Conservation (phyloP, 2,797 vertebrate species). For the Luscinia luscinia region DNA sequence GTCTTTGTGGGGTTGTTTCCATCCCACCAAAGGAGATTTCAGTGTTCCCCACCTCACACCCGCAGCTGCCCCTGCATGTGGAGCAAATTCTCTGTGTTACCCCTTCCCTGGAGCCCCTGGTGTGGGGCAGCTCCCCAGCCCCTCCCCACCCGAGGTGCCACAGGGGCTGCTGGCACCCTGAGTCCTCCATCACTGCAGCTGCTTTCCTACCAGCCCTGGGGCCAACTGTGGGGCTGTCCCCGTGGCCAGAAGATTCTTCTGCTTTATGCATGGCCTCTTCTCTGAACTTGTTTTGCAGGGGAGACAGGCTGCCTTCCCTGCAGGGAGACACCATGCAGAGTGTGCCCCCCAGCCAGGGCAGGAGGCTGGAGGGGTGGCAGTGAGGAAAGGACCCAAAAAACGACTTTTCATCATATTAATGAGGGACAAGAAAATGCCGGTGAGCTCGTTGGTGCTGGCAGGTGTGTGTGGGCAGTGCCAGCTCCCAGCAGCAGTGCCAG, state of each 20-base stretch:
- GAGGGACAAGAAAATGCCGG: neutral
- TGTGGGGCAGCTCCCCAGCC: neutral
- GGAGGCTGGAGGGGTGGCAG: neutral
- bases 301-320: neutral
- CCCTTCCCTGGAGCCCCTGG: neutral
- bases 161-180: neutral
- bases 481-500: neutral
- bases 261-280: neutral
- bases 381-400: neutral
- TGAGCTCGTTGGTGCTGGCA: neutral
- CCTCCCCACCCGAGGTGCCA: neutral
- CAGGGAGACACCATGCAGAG: neutral
- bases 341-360: neutral
- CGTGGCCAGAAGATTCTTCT: neutral
- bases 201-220: fast-evolving
- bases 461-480: neutral
- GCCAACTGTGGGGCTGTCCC: neutral
- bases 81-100: neutral
- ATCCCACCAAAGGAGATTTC: neutral
- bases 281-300: neutral
- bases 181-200: neutral
- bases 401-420: neutral
- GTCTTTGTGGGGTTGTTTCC: fast-evolving
- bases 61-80: fast-evolving
- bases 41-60: fast-evolving